Base-by-base conservation (phyloP, 2,797 vertebrate species). In the Coracias cyanogaster region DNA sequence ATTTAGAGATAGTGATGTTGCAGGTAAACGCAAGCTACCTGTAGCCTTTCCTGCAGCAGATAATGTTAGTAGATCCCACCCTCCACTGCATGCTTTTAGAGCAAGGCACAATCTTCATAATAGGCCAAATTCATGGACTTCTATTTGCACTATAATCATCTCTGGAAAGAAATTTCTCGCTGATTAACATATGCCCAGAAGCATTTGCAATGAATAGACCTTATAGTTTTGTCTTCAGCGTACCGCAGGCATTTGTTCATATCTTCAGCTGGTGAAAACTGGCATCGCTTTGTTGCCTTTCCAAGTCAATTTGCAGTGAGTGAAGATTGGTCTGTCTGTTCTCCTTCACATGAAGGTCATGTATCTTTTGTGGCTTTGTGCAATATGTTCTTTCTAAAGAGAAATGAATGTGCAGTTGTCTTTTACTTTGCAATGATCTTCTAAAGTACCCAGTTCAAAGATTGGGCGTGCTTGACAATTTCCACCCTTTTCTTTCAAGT, bases 381-480 rank as follows among this genome's bases (percentile, higher is more conserved):
- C 87, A 94, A 72, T 90, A 73, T 96, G 85, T 84, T 95, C 91
- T 83, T 93, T 96, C 94, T 96, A 70, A 95, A 93, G 83, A 78
- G 94, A 94, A 96, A 96, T 96, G 94, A 96, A 96, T 93, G 93
- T 82, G 81, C 87, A 87, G 94, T 96, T 96, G 95, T 93, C 67
- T 94, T 95, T 94, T 95, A 90, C 97, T 95, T 96, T 95, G 86
- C 86, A 94, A 90, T 45, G 73, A 72, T 95, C 89, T 94, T 95
- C 94, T 92, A 61, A 97, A 94, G 86, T 62, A 93, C 54, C 45
- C 90, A 91, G 94, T 97, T 97, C 94, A 97, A 95, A 97, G 96
- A 86, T 51, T 86, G 84, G 79, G 67, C 4, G 14, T 92, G 91
- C 62, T 96, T 86, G 81, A 96, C 93, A 70, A 82, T 97, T 96